These are phyloP conservation scores for Muraenolepis orangiensis DNA, from an alignment of 2,797 vertebrate genomes.

Conservation along the genomic window DNA sequence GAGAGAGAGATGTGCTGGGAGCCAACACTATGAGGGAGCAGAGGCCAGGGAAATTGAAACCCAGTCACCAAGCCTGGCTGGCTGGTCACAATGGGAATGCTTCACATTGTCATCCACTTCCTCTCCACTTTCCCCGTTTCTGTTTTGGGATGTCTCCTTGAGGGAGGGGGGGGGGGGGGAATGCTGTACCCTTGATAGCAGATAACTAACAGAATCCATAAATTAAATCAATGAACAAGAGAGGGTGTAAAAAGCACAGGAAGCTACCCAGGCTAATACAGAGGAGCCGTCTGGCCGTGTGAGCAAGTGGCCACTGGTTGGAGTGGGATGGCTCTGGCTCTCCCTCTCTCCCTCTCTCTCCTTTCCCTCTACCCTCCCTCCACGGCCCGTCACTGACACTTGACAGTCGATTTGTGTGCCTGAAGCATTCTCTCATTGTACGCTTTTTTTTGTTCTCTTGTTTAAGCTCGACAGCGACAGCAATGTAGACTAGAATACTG, in stretches of 20 bases:
- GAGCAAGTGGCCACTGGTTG: constrained; percentile 26
- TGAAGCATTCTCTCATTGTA: background rate
- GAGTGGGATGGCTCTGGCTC: constrained; percentile 20
- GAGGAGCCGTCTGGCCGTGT: constrained; percentile 39
- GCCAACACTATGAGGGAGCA: constrained; percentile 40
- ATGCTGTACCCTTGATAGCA: constrained; percentile 56
- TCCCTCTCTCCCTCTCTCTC: background rate
- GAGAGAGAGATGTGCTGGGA: constrained; percentile 28
- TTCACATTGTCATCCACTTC: constrained; percentile 69
- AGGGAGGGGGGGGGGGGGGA: constrained; percentile 55
- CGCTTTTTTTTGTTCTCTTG: background rate
- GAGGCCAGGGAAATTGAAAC: constrained; percentile 62
- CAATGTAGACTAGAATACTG: too few species aligned
- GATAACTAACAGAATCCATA: constrained; percentile 68
- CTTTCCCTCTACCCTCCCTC: background rate
- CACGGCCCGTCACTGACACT: background rate
- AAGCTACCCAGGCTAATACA: constrained; percentile 52
- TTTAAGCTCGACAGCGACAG: background rate
- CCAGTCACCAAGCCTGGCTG: constrained; percentile 53
- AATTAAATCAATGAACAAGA: constrained; percentile 66
- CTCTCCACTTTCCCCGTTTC: constrained; percentile 66
- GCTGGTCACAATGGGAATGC: constrained; percentile 63
- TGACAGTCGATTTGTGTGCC: background rate
- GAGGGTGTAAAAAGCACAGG: constrained; percentile 67
- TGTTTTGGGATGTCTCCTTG: constrained; percentile 58